phyloP scores from a whole-genome alignment of 1,140 invertebrate genomes.

The Armadillidium nasatum region DNA sequence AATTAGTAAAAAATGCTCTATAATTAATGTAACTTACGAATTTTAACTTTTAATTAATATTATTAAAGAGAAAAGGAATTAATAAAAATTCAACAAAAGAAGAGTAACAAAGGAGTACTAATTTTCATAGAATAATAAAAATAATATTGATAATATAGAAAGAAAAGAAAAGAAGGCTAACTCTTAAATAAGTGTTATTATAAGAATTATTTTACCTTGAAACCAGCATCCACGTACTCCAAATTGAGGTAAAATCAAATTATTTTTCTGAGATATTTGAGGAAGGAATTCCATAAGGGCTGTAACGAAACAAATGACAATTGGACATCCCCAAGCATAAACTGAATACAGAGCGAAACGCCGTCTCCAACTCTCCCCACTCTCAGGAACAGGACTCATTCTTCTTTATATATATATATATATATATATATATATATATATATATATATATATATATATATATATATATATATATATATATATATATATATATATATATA shows the following conservation, averaged over 20 bases:
- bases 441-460: slow-evolving; percentile 2
- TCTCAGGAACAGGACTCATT: neutral
- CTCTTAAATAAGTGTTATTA: no score
- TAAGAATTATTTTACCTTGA: neutral
- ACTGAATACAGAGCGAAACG: slow-evolving; percentile 13
- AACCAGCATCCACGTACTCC: slow-evolving; percentile 26
- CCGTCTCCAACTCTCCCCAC: neutral
- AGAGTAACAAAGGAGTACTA: no score
- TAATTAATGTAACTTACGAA: no score
- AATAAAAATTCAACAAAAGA: no score
- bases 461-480: neutral
- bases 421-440: neutral
- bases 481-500: no score
- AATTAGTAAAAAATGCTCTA: no score
- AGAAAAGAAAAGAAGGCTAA: no score
- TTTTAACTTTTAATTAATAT: no score
- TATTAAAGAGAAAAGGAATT: no score
- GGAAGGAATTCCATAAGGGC: slow-evolving; percentile 22
- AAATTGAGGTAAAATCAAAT: slow-evolving; percentile 24
- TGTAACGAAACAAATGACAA: slow-evolving; percentile 21
- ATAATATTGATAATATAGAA: no score
- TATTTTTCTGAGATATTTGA: neutral
- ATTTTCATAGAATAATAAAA: no score
- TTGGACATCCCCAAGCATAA: slow-evolving; percentile 10
- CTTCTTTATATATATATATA: neutral